phyloP scores from a whole-genome alignment of 2,797 vertebrate genomes.

The Halcyon smyrnensis region DNA sequence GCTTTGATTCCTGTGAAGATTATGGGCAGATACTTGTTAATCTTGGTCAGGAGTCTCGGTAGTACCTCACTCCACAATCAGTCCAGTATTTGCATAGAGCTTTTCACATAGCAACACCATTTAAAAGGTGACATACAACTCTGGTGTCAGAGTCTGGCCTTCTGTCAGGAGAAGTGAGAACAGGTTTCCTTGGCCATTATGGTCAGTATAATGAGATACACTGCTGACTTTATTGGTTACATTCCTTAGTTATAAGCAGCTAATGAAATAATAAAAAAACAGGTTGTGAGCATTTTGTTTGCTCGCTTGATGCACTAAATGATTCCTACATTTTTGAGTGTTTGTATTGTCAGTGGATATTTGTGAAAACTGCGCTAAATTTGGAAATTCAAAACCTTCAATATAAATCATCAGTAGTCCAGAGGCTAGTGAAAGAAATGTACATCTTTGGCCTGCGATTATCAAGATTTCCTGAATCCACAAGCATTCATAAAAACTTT shows the following conservation, averaged over 20 bases:
- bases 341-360: fast-evolving
- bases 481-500: neutral
- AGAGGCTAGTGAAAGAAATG: neutral
- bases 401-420: neutral
- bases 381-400: neutral
- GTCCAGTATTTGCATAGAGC: neutral
- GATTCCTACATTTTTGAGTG: neutral
- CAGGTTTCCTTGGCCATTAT: neutral
- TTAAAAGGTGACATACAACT: neutral
- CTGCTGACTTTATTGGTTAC: neutral
- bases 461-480: neutral
- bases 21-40: neutral
- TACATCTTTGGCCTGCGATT: neutral
- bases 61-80: neutral
- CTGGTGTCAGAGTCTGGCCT: neutral
- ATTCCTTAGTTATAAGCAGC: neutral
- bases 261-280: neutral
- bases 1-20: neutral
- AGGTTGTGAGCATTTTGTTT: neutral
- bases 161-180: neutral
- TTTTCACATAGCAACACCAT: neutral
- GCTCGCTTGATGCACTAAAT: fast-evolving
- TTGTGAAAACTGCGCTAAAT: neutral
- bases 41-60: neutral
- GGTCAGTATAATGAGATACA: neutral